Evolutionary conservation across 2,113 vertebrate genomes (phyloP), one percentile per base, ranked within the genome.

Genomic region (Mesoclemmys tuberculata): DNA sequence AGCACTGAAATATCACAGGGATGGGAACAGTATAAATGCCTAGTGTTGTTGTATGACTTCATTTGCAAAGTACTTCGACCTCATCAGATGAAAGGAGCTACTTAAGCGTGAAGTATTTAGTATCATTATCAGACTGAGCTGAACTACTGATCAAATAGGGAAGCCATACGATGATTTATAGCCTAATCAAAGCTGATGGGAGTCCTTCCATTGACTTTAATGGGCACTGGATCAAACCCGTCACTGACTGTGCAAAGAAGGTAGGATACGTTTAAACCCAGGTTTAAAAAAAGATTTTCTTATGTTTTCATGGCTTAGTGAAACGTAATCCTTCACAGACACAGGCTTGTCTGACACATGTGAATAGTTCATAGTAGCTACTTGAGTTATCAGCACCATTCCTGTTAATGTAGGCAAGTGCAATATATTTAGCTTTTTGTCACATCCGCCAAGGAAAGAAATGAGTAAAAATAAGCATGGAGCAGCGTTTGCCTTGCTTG

Each of bases 251-350:
- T 5, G 46, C 71, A 16, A 93, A 85, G 54, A 88, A 80, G 90
- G 56, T 55, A 91, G 49, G 51, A 80, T 68, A 54, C 41, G 46
- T 94, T 21, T 80, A 24, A 46, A 93, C 24, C 49, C 55, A 16
- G 51, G 49, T 41, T 89, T 85, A 88, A 49, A 78, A 77, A 79
- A 5, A 0, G 38, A 0, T 64, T 54, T 77, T 75, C 9, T 41
- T 82, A 79, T 38, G 44, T 86, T 83, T 46, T 58, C 85, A 48
- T 71, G 9, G 46, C 92, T 90, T 85, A 89, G 79, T 89, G n/a
- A 84, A 91, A 79, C 52, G 56, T 55, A 82, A 92, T 89, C 38
- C 29, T 88, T 91, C 89, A 86, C 80, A 94, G 79, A 56, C 88
- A 51, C 3, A n/a, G 54, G 7, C 80, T 96, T 77, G 89, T 92